phyloP scores from a whole-genome alignment of 2,113 vertebrate species.

The Leiothrix lutea region DNA sequence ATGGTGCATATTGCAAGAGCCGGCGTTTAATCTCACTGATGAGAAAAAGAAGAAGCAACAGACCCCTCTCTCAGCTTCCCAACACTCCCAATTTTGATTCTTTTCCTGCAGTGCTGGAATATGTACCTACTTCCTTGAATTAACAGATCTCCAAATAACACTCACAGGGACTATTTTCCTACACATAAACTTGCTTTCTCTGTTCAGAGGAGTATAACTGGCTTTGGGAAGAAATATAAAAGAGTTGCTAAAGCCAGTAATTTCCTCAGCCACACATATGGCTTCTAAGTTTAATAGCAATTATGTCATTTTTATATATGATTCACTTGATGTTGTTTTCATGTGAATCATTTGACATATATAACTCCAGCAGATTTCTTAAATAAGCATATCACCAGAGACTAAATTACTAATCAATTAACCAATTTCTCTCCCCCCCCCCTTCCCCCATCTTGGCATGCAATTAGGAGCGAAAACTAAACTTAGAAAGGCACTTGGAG shows the following conservation, averaged over 20 bases:
- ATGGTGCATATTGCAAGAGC: conserved; percentile 31
- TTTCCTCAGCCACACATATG: conserved; percentile 66
- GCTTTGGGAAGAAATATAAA: conserved; percentile 62
- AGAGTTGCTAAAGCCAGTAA: conserved; percentile 64
- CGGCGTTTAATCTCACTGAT: background rate
- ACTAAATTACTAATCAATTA: conserved; percentile 65
- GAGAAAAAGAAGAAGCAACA: background rate
- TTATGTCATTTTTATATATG: conserved; percentile 67
- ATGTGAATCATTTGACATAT: conserved; percentile 68
- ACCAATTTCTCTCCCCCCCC: background rate
- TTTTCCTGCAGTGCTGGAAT: conserved; percentile 34
- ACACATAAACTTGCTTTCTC: conserved; percentile 54
- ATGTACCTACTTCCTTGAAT: conserved; percentile 55
- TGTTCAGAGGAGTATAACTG: conserved; percentile 49
- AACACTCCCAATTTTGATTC: background rate
- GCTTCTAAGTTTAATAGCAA: conserved; percentile 67
- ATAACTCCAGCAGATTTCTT: conserved; percentile 58
- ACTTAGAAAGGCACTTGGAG: conserved; percentile 27
- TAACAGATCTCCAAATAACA: conserved; percentile 62
- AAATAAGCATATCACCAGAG: conserved; percentile 61
- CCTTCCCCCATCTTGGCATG: background rate
- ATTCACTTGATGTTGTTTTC: conserved; percentile 64
- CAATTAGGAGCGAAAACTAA: conserved; percentile 31
- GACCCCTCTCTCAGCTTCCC: conserved; percentile 29
- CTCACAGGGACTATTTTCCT: conserved; percentile 66